Percentiles rank a stretch among this genome's conserved stretches.
phyloP scores from a whole-genome alignment of 1,140 invertebrate genomes.

The Aphis craccivora region DNA sequence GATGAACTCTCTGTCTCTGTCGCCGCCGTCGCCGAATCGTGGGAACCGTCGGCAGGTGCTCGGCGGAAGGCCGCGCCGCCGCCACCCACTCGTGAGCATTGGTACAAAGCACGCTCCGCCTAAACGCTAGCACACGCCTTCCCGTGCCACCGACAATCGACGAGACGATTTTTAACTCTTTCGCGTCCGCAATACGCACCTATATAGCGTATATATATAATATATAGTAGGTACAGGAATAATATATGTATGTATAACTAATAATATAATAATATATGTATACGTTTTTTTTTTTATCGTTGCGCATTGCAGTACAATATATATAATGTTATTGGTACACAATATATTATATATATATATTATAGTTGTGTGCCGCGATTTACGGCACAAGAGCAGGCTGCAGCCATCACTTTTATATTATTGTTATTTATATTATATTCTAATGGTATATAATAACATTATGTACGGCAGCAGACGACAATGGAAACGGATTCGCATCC shows the following conservation, averaged over 20 bases:
- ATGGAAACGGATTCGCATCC: conserved; percentile 28
- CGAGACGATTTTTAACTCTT: conserved; percentile 1
- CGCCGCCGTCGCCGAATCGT: conserved; percentile 15
- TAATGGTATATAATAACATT: background rate
- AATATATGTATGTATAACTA: background rate
- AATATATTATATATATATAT: background rate
- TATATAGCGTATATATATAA: background rate
- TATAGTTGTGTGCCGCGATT: background rate
- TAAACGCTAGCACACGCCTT: conserved; percentile 55
- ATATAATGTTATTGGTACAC: background rate
- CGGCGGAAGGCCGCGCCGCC: conserved; percentile 38
- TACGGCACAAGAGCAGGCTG: background rate
- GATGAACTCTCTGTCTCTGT: conserved; percentile 42
- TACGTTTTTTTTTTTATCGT: background rate
- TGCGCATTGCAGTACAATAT: background rate
- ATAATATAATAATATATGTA: background rate
- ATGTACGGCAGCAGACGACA: background rate
- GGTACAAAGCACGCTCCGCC: conserved; percentile 57
- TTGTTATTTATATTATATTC: background rate
- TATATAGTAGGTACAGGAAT: too few relatives aligned
- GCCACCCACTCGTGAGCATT: conserved; percentile 50
- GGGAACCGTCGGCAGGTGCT: conserved; percentile 57
- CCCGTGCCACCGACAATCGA: conserved; percentile 4
- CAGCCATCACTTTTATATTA: background rate
- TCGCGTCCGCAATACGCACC: background rate